phyloP scores from a whole-genome alignment of 1,140 invertebrate species.

The Macrotrachela quadricornifera region DNA sequence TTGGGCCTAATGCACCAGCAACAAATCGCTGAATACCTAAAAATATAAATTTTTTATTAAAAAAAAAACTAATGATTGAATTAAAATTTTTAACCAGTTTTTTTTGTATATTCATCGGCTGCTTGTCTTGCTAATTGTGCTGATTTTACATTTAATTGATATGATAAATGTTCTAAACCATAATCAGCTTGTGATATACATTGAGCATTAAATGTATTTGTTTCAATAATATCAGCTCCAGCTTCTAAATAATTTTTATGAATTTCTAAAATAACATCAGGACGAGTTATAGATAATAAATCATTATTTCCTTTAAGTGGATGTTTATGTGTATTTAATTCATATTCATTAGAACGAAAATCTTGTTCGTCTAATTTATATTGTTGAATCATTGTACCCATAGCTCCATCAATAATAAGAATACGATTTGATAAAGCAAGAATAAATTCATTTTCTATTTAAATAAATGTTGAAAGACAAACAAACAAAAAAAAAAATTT shows the following conservation, averaged over 20 bases:
- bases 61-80: background rate
- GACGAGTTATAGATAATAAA: slow-evolving; percentile 35
- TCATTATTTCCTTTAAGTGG: slow-evolving; percentile 42
- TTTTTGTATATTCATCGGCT: slow-evolving; percentile 30
- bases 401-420: slow-evolving; percentile 39
- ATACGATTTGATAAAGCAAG: too few relatives aligned
- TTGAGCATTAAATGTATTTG: slow-evolving; percentile 42
- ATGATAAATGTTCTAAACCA: slow-evolving; percentile 31
- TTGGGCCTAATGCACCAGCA: slow-evolving; percentile 40
- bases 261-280: slow-evolving; percentile 36
- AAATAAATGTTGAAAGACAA: too few relatives aligned
- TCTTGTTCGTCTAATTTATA: slow-evolving; percentile 36
- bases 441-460: too few relatives aligned
- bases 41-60: slow-evolving; percentile 1
- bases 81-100: slow-evolving; percentile 23
- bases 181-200: slow-evolving; percentile 40
- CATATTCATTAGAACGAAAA: slow-evolving; percentile 34
- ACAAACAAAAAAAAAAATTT: too few relatives aligned
- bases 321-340: slow-evolving; percentile 24
- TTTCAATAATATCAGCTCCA: slow-evolving; percentile 42
- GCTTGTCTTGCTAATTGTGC: slow-evolving; percentile 36
- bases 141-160: slow-evolving; percentile 36
- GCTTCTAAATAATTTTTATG: slow-evolving; percentile 38
- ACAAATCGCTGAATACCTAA: slow-evolving; percentile 33
- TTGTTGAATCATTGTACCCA: slow-evolving; percentile 44